phyloP scores from a whole-genome alignment of 2,888 invertebrate genomes.

The Troides helena region DNA sequence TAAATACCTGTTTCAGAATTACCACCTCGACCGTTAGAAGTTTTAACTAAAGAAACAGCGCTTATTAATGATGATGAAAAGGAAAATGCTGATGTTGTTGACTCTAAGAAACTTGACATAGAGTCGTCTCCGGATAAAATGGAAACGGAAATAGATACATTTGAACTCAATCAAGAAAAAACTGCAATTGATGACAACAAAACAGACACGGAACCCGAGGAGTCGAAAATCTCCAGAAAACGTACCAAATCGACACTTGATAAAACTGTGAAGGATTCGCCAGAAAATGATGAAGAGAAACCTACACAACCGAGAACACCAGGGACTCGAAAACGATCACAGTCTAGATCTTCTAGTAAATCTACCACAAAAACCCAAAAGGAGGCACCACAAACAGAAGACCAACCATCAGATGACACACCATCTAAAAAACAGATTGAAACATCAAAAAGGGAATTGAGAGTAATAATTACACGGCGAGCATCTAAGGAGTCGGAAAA shows the following conservation, averaged over 20 bases:
- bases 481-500: conserved; percentile 64
- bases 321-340: conserved; percentile 54
- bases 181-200: conserved; percentile 8
- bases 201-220: conserved; percentile 1
- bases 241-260: conserved; percentile 47
- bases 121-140: background rate
- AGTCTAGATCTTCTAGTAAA: conserved; percentile 54
- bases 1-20: conserved; percentile 18
- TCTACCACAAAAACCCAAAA: conserved; percentile 43
- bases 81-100: conserved; percentile 37
- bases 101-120: conserved; percentile 17
- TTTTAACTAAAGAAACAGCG: conserved; percentile 30
- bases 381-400: conserved; percentile 39
- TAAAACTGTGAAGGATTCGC: conserved; percentile 24
- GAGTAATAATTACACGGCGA: conserved; percentile 63
- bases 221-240: conserved; percentile 34
- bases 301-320: conserved; percentile 49
- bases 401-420: conserved; percentile 31
- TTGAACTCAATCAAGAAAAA: conserved; percentile 3
- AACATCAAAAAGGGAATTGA: conserved; percentile 59
- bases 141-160: background rate
- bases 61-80: conserved; percentile 18
- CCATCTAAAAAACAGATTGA: conserved; percentile 45
- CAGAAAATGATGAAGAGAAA: background rate
- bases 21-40: conserved; percentile 28